A percentile compares a stretch with the other conserved stretches of the same genome.
Evolutionary conservation across 2,888 invertebrate species (phyloP).

Genomic region (Pristionchus arcanus): DNA sequence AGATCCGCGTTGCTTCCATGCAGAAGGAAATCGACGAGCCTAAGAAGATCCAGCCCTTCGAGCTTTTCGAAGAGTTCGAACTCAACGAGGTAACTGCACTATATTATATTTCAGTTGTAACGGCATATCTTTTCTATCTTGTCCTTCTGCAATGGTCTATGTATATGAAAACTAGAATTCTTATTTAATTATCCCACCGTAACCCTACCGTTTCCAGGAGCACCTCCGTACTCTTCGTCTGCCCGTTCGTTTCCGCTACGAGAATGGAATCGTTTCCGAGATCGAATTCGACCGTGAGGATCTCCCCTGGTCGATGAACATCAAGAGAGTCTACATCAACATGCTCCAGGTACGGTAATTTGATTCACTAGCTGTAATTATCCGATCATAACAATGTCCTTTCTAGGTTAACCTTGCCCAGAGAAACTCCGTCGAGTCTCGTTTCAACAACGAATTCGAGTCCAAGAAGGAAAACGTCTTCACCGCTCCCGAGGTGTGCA

Average conservation of each 20-base stretch:
- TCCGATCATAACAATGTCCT: too few relatives aligned
- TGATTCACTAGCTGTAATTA: neutral
- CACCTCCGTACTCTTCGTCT: constrained; percentile 21
- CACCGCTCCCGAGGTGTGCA: constrained; percentile 64
- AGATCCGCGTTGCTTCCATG: constrained; percentile 45
- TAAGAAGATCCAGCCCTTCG: constrained; percentile 55
- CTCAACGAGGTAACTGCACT: neutral
- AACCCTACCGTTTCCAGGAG: neutral
- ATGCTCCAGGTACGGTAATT: constrained; percentile 64
- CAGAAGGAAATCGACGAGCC: constrained; percentile 44
- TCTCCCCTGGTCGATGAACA: constrained; percentile 74
- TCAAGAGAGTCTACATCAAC: constrained; percentile 75
- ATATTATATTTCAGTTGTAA: too few relatives aligned
- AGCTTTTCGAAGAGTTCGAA: constrained; percentile 50
- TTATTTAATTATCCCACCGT: neutral
- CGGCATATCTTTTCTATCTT: too few relatives aligned
- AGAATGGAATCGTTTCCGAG: constrained; percentile 65
- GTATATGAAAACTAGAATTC: too few relatives aligned
- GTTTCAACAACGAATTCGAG: neutral
- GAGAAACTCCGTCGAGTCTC: constrained; percentile 38
- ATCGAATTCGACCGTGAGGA: constrained; percentile 70
- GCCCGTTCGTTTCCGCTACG: constrained; percentile 60
- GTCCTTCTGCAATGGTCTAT: too few relatives aligned
- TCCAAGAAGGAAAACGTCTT: constrained; percentile 57
- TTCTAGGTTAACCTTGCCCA: constrained; percentile 30